Conservation (phyloP, 2,888 invertebrate species). For the Papilio elwesi region DNA sequence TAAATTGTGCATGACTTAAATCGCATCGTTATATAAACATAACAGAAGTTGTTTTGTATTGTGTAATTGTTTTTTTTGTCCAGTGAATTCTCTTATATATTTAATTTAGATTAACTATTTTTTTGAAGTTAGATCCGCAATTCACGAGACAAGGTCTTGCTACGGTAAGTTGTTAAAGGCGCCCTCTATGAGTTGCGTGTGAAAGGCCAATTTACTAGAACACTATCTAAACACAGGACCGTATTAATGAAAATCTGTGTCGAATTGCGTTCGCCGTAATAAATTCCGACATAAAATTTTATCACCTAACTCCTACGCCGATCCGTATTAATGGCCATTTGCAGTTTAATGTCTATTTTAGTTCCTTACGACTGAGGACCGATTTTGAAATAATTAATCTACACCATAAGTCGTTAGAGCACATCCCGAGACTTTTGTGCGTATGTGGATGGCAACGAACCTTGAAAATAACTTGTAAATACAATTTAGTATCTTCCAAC, state of each 20-base stretch:
- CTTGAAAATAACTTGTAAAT: not conserved
- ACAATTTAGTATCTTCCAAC: too few relatives aligned
- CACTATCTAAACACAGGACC: conserved; percentile 23
- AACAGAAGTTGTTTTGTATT: too few relatives aligned
- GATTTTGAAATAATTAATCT: conserved; percentile 51
- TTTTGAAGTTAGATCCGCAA: conserved; percentile 15
- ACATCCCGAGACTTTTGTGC: not conserved
- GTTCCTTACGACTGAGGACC: conserved; percentile 50
- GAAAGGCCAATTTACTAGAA: conserved; percentile 27
- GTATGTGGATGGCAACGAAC: not conserved
- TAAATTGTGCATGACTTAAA: not conserved
- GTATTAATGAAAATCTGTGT: conserved; percentile 43
- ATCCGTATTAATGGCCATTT: conserved; percentile 46
- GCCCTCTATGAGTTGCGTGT: conserved; percentile 25
- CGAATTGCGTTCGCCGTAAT: conserved; percentile 43
- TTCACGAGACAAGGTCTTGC: conserved; percentile 38
- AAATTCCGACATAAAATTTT: conserved; percentile 61
- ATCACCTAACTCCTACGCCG: conserved; percentile 60
- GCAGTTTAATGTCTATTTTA: conserved; percentile 43
- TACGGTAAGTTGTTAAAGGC: not conserved
- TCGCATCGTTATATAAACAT: not conserved
- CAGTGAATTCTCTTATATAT: not conserved
- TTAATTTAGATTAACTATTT: conserved; percentile 6
- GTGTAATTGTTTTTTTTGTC: not conserved
- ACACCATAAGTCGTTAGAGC: conserved; percentile 38